Conservation (phyloP, 2,888 invertebrate genomes). For the Rhingia campestris region DNA sequence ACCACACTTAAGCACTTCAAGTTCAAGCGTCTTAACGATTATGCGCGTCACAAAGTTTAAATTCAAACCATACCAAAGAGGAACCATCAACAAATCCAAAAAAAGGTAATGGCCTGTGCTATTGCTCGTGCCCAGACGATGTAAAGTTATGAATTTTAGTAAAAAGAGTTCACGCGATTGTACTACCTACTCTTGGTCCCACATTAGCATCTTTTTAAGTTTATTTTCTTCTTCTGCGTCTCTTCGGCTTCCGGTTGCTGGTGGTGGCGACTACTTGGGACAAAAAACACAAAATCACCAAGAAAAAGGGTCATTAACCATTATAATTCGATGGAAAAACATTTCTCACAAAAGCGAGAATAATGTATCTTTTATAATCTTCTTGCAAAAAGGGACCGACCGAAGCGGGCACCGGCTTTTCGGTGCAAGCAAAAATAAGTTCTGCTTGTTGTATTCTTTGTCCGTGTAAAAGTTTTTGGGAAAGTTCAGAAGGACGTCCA, state of each 20-base stretch:
- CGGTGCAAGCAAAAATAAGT: slow-evolving; percentile 15
- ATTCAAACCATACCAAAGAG: slow-evolving; percentile 1
- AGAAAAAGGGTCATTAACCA: slow-evolving; percentile 61
- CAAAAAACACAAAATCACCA: slow-evolving; percentile 17
- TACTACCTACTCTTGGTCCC: slow-evolving; percentile 3
- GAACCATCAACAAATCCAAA: neutral
- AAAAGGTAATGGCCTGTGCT: slow-evolving; percentile 10
- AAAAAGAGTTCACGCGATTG: slow-evolving; percentile 25
- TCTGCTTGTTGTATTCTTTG: slow-evolving; percentile 33
- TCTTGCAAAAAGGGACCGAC: slow-evolving; percentile 27
- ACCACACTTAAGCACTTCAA: slow-evolving; percentile 53
- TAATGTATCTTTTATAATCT: slow-evolving; percentile 38
- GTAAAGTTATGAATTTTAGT: slow-evolving; percentile 35
- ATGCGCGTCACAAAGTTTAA: slow-evolving; percentile 34
- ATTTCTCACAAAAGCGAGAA: slow-evolving; percentile 13
- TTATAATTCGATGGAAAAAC: slow-evolving; percentile 53
- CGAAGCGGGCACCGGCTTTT: slow-evolving; percentile 1
- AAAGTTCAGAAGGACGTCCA: slow-evolving; percentile 59
- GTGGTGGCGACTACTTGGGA: neutral
- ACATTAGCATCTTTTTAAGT: slow-evolving; percentile 39
- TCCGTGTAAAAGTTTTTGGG: slow-evolving; percentile 43
- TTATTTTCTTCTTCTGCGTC: slow-evolving; percentile 29
- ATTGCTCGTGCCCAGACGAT: slow-evolving; percentile 8
- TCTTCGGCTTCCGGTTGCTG: slow-evolving; percentile 53
- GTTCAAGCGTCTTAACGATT: slow-evolving; percentile 39